A percentile compares a stretch with the other conserved stretches of the same genome.
Conservation (phyloP, 2,797 vertebrate genomes). For the Poeciliopsis turneri region DNA sequence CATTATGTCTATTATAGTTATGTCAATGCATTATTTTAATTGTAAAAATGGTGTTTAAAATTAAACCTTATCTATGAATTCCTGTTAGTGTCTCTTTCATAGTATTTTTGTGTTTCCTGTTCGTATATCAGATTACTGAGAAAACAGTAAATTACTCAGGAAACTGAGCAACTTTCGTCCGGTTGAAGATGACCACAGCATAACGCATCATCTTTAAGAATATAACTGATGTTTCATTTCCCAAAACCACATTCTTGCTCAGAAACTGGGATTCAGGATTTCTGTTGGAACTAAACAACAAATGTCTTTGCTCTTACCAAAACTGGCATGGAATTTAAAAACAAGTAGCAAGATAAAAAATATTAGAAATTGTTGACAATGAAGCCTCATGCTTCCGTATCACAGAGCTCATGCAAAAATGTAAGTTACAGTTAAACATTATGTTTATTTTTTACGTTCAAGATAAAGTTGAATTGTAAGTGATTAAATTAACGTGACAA, state of each 20-base stretch:
- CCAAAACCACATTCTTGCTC: conserved; percentile 66
- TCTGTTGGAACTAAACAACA: conserved; percentile 28
- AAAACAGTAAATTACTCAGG: conserved; percentile 29
- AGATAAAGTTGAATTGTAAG: conserved; percentile 18
- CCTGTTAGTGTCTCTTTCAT: not conserved
- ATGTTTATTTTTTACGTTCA: conserved; percentile 39
- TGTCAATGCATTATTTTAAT: not conserved
- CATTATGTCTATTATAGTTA: not conserved
- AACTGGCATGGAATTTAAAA: conserved; percentile 27
- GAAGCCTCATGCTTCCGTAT: conserved; percentile 29
- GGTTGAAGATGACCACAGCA: conserved; percentile 31
- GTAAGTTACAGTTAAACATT: conserved; percentile 43
- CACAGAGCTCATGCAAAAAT: conserved; percentile 34
- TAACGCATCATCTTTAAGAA: conserved; percentile 39
- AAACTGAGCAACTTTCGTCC: conserved; percentile 29
- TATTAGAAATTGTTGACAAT: conserved; percentile 47
- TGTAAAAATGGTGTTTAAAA: not conserved
- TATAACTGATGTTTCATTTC: conserved; percentile 47
- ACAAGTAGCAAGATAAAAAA: conserved; percentile 66
- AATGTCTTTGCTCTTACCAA: conserved; percentile 29
- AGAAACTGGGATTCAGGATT: conserved; percentile 63
- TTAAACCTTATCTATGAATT: not conserved
- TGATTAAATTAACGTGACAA: conserved; percentile 8
- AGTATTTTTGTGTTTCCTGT: conserved; percentile 21
- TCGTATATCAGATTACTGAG: conserved; percentile 29